Conservation (phyloP, 2,888 invertebrate species). For the Hydrotaea diabolus region DNA sequence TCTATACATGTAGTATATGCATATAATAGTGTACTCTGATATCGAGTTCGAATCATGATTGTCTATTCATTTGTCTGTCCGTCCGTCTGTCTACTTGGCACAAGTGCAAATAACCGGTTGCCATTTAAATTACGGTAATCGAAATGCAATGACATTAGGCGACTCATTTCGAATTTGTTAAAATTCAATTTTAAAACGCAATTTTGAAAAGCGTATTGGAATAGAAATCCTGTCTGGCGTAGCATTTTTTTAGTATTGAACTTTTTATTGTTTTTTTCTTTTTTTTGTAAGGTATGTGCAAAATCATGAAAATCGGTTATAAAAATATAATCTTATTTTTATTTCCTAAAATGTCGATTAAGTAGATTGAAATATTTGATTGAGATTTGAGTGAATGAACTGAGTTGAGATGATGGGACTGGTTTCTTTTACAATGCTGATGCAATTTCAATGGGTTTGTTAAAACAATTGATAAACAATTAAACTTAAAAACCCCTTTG, state of each 20-base stretch:
- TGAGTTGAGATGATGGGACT: no score
- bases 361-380: no score
- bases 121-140: constrained; percentile 36
- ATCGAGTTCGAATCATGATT: constrained; percentile 23
- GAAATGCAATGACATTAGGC: constrained; percentile 17
- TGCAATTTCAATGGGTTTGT: no score
- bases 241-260: no score
- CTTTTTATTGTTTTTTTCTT: no score
- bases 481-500: no score
- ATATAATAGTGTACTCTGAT: constrained; percentile 4
- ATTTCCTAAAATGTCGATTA: neutral
- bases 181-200: constrained; percentile 28
- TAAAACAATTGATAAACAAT: no score
- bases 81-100: neutral
- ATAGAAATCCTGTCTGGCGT: neutral
- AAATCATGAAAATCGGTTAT: no score
- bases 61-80: neutral
- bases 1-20: neutral
- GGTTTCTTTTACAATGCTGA: no score
- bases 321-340: no score
- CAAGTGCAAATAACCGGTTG: constrained; percentile 37
- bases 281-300: no score
- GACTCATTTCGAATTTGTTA: neutral
- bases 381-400: no score
- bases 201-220: neutral